Evolutionary conservation across 1,140 invertebrate genomes (phyloP).

Genomic region (Portunus trituberculatus): DNA sequence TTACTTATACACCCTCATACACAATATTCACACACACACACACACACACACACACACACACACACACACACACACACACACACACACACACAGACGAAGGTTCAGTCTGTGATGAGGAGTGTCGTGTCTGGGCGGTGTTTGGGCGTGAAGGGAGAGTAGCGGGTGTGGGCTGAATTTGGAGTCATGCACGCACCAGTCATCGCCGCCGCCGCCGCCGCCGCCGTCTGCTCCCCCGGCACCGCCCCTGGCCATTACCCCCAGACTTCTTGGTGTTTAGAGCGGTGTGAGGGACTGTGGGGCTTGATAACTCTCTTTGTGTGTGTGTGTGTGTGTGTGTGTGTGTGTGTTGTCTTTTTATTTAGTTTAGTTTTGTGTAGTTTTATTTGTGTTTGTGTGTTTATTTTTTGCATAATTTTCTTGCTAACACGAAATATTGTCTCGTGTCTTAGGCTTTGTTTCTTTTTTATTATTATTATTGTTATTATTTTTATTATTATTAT

Average conservation of each 20-base stretch:
- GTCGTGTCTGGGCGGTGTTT: too few relatives aligned
- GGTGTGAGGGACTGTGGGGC: too few relatives aligned
- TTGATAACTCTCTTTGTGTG: too few relatives aligned
- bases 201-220: too few relatives aligned
- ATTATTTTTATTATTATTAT: not conserved
- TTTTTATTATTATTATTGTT: not conserved
- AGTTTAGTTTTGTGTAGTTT: not conserved
- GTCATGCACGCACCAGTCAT: too few relatives aligned
- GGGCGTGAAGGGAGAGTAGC: too few relatives aligned
- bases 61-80: not conserved
- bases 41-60: conserved; percentile 29
- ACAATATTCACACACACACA: not conserved
- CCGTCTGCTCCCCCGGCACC: too few relatives aligned
- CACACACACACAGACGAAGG: not conserved
- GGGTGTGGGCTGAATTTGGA: too few relatives aligned
- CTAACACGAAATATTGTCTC: not conserved
- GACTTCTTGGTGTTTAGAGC: too few relatives aligned
- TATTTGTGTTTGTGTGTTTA: not conserved
- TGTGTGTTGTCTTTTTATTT: not conserved
- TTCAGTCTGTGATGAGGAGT: not conserved
- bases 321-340: too few relatives aligned
- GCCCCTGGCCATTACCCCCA: too few relatives aligned
- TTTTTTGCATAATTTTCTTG: not conserved
- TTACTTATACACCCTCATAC: not conserved
- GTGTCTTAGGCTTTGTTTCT: not conserved